Evolutionary conservation across 2,888 invertebrate genomes (phyloP).

Genomic region (Dolomedes plantarius): DNA sequence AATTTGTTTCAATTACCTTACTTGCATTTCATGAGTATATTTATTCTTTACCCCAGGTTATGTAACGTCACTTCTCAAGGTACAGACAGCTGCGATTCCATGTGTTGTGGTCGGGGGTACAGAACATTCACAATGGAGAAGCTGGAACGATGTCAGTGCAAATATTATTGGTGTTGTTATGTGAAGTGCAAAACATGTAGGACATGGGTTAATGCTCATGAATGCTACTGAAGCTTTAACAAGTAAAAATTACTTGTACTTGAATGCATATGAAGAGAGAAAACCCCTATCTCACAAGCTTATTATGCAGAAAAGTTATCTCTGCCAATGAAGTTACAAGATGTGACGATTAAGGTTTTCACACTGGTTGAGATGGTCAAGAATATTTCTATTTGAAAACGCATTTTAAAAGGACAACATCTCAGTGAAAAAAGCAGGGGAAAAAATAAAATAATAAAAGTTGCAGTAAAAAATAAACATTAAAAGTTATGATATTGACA

Average conservation of each 20-base stretch:
- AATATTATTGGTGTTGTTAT: constrained; percentile 81
- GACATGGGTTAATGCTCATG: constrained; percentile 83
- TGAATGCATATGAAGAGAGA: constrained; percentile 8
- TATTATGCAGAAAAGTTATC: background rate
- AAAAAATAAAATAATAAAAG: too few relatives aligned
- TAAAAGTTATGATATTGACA: too few relatives aligned
- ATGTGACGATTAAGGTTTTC: background rate
- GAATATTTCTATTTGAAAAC: too few relatives aligned
- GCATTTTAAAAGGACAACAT: too few relatives aligned
- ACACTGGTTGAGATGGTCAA: too few relatives aligned
- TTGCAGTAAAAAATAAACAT: too few relatives aligned
- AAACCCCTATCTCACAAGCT: background rate
- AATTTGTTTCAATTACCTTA: too few relatives aligned
- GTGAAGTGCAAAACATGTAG: constrained; percentile 80
- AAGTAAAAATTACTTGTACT: background rate
- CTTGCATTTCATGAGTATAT: too few relatives aligned
- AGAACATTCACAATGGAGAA: constrained; percentile 78
- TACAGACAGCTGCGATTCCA: constrained; percentile 78
- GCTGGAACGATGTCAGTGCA: constrained; percentile 80
- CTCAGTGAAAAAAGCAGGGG: too few relatives aligned
- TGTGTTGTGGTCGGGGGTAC: constrained; percentile 78
- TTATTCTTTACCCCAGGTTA: constrained; percentile 80
- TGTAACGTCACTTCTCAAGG: constrained; percentile 83
- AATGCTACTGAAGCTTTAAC: constrained; percentile 80
- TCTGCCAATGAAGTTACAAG: background rate